Percentiles rank a stretch among this genome's conserved stretches.
phyloP scores from a whole-genome alignment of 2,888 invertebrate species.

The Graphium colonna region DNA sequence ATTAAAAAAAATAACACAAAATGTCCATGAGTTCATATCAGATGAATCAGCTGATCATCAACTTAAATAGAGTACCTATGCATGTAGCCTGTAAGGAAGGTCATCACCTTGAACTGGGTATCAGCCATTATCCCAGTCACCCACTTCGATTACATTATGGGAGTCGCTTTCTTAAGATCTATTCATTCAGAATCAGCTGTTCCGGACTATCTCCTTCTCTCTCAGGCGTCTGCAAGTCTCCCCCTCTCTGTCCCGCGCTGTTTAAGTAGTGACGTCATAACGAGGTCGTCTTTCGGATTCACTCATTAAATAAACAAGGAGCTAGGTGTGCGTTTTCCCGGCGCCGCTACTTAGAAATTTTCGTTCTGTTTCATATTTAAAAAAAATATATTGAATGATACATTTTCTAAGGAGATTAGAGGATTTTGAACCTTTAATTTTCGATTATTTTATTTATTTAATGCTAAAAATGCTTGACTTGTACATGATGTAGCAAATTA shows the following conservation, averaged over 20 bases:
- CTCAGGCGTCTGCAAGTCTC: constrained; percentile 29
- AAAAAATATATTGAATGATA: no score
- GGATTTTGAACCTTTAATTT: no score
- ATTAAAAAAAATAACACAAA: no score
- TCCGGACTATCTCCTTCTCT: constrained; percentile 42
- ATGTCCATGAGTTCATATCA: no score
- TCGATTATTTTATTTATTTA: no score
- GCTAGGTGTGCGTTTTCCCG: constrained; percentile 39
- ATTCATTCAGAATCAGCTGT: constrained; percentile 62
- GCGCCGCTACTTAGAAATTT: constrained; percentile 29
- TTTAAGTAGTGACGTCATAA: constrained; percentile 72
- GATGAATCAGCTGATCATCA: no score
- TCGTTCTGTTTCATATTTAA: not conserved
- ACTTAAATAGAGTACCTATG: no score
- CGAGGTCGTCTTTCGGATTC: constrained; percentile 71
- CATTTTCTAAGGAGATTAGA: no score
- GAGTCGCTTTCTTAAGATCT: constrained; percentile 54
- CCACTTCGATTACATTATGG: constrained; percentile 59
- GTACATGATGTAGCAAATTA: no score
- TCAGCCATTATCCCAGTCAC: constrained; percentile 42
- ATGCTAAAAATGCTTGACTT: no score
- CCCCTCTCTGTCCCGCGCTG: constrained; percentile 46
- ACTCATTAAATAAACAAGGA: constrained; percentile 77
- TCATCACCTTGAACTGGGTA: constrained; percentile 37
- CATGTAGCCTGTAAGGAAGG: not conserved